phyloP scores from a whole-genome alignment of 2,113 vertebrate species.

The Himantopus leucocephalus region DNA sequence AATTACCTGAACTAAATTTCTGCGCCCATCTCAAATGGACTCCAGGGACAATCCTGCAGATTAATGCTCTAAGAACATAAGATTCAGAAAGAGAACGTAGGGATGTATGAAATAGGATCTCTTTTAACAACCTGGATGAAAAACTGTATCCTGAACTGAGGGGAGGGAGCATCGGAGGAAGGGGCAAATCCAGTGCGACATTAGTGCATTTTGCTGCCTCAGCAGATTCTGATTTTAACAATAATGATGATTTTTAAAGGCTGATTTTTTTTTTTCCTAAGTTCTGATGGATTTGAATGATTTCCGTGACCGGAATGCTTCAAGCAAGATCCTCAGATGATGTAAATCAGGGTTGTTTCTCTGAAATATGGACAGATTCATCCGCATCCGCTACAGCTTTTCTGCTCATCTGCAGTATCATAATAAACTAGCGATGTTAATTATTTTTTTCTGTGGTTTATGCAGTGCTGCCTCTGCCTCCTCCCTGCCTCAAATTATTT shows the following conservation, averaged over 20 bases:
- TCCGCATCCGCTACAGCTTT: neutral
- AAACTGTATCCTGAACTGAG: neutral
- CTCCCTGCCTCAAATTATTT: neutral
- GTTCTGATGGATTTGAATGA: slow-evolving; percentile 9
- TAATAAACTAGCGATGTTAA: neutral
- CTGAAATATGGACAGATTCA: neutral
- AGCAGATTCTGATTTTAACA: neutral
- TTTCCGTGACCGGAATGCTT: slow-evolving; percentile 38
- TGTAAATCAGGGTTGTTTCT: neutral
- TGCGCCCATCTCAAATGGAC: slow-evolving; percentile 61
- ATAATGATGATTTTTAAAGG: neutral
- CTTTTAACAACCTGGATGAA: slow-evolving; percentile 57
- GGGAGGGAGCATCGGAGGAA: slow-evolving; percentile 17
- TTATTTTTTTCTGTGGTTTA: neutral
- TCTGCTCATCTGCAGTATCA: neutral
- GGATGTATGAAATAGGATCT: slow-evolving; percentile 67
- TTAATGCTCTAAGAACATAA: slow-evolving; percentile 65
- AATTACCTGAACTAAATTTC: slow-evolving; percentile 71
- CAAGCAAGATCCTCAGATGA: neutral
- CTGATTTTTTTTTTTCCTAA: neutral
- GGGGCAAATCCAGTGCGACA: neutral
- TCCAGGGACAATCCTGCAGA: slow-evolving; percentile 63
- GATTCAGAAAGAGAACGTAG: slow-evolving; percentile 27
- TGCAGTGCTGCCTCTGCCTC: neutral
- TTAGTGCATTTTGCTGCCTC: neutral